phyloP scores from a whole-genome alignment of 2,888 invertebrate species.

The Thymelicus acteon region DNA sequence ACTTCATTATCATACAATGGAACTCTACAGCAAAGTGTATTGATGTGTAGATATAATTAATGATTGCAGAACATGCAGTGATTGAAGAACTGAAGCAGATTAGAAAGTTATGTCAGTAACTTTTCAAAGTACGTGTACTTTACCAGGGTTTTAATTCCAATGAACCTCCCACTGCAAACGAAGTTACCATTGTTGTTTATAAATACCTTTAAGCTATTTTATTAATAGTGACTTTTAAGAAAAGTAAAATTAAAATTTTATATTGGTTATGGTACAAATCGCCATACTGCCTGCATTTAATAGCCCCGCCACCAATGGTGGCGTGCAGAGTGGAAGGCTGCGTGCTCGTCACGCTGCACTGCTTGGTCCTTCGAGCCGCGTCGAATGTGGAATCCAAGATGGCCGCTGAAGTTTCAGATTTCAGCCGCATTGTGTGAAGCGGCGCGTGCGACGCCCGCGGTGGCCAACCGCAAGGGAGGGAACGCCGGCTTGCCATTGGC shows the following conservation, averaged over 20 bases:
- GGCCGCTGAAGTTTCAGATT: slow-evolving; percentile 54
- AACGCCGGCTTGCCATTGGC: slow-evolving; percentile 51
- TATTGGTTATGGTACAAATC: not conserved
- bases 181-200: too few species aligned
- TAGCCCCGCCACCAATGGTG: slow-evolving; percentile 21
- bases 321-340: slow-evolving; percentile 25
- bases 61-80: too few species aligned
- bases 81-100: too few species aligned
- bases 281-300: slow-evolving; percentile 21
- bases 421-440: slow-evolving; percentile 65
- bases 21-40: too few species aligned
- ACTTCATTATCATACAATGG: too few species aligned
- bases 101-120: not conserved
- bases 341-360: slow-evolving; percentile 31
- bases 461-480: slow-evolving; percentile 46
- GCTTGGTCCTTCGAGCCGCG: slow-evolving; percentile 48
- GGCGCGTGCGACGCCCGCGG: slow-evolving; percentile 60
- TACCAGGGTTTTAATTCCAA: too few species aligned
- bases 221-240: too few species aligned
- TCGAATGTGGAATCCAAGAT: slow-evolving; percentile 56
- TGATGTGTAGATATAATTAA: too few species aligned
- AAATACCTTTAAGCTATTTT: too few species aligned
- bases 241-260: too few species aligned
- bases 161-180: too few species aligned
- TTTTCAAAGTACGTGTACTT: not conserved